phyloP scores from a whole-genome alignment of 2,888 invertebrate genomes.

The Nomada fabriciana region DNA sequence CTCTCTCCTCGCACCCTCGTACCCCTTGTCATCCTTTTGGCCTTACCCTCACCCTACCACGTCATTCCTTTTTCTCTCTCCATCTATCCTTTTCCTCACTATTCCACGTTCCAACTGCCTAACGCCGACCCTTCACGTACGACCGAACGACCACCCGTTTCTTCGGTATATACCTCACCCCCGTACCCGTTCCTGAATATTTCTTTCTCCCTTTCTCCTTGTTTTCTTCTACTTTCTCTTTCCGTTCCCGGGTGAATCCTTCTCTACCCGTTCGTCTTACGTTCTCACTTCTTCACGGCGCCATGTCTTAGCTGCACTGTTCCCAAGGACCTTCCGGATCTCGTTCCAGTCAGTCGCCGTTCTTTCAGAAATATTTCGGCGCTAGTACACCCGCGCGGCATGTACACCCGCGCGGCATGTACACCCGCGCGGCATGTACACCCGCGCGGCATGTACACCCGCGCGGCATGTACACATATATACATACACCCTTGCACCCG shows the following conservation, averaged over 20 bases:
- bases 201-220: slow-evolving; percentile 26
- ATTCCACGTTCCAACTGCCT: slow-evolving; percentile 73
- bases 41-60: slow-evolving; percentile 66
- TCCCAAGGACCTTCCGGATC: slow-evolving; percentile 62
- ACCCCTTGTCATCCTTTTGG: slow-evolving; percentile 56
- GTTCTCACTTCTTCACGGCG: slow-evolving; percentile 38
- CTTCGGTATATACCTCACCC: slow-evolving; percentile 54
- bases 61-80: slow-evolving; percentile 54
- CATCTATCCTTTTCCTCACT: slow-evolving; percentile 61
- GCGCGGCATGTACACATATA: slow-evolving; percentile 18
- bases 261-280: not conserved
- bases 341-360: slow-evolving; percentile 45
- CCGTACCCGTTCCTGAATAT: slow-evolving; percentile 26
- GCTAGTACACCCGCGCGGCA: slow-evolving; percentile 47
- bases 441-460: slow-evolving; percentile 50
- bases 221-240: not conserved
- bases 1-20: slow-evolving; percentile 66
- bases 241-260: not conserved
- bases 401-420: too few species aligned
- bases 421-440: slow-evolving; percentile 50
- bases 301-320: slow-evolving; percentile 48
- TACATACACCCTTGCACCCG: slow-evolving; percentile 61
- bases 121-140: slow-evolving; percentile 75
- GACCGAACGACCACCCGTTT: slow-evolving; percentile 73
- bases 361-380: slow-evolving; percentile 71